Evolutionary conservation across 2,113 vertebrate species (phyloP).

Genomic region (Neodon shergylaensis): DNA sequence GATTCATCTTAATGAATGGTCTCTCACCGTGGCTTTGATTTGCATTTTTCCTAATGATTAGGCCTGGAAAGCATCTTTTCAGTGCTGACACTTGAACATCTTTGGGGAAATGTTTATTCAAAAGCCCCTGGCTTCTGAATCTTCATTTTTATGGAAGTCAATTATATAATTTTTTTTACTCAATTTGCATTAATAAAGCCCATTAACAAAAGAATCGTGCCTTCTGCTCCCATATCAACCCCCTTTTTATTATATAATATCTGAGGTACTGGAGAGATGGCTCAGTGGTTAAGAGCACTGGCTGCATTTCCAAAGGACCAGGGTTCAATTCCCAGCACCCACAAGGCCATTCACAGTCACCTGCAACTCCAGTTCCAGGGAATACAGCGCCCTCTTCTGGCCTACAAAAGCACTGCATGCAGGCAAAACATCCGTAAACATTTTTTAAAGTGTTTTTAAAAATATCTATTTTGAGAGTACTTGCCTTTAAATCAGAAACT

Average conservation of each 20-base stretch:
- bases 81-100: not conserved
- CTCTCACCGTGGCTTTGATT: not conserved
- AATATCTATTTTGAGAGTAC: not conserved
- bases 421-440: not conserved
- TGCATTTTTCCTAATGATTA: not conserved
- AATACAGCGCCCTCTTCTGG: not conserved
- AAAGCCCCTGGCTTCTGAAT: constrained; percentile 4
- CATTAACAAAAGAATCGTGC: not conserved
- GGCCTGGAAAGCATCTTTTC: not conserved
- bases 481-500: constrained; percentile 91
- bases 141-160: not conserved
- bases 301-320: not conserved
- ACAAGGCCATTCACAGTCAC: too few species aligned
- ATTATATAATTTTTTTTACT: not conserved
- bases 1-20: not conserved
- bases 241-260: not conserved
- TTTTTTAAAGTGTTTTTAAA: not conserved
- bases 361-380: not conserved
- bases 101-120: not conserved
- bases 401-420: not conserved
- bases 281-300: not conserved
- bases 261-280: not conserved
- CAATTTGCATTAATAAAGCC: constrained; percentile 28
- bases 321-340: not conserved
- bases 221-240: not conserved